phyloP scores from a whole-genome alignment of 2,888 invertebrate species.

The Geotrupes spiniger region DNA sequence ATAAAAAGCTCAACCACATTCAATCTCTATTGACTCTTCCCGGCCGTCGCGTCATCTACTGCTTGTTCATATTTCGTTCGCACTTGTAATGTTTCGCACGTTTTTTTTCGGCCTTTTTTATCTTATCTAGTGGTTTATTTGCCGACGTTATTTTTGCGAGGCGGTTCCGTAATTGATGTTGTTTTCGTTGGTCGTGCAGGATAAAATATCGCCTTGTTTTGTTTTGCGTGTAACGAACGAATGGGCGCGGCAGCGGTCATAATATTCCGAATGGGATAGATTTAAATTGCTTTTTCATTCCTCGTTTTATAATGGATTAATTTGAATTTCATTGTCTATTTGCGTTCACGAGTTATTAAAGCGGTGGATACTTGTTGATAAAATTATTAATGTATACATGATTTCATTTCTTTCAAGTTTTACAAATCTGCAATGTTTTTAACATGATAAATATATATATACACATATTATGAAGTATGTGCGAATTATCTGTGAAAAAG shows the following conservation, averaged over 20 bases:
- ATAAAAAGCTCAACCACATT: conserved; percentile 49
- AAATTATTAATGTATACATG: no score
- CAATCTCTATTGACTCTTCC: conserved; percentile 35
- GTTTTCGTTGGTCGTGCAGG: no score
- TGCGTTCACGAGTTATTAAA: no score
- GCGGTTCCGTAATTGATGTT: conserved; percentile 4
- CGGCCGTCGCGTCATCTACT: conserved; percentile 11
- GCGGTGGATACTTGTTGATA: no score
- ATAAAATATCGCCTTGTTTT: no score
- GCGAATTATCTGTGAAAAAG: no score
- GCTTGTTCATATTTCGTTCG: not conserved
- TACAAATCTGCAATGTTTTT: no score
- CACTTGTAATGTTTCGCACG: conserved; percentile 9
- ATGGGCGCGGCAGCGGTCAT: conserved; percentile 6
- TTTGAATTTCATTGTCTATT: no score
- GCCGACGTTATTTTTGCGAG: conserved; percentile 12
- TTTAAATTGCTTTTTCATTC: conserved; percentile 24
- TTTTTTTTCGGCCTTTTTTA: conserved; percentile 16
- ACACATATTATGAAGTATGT: no score
- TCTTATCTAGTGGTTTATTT: conserved; percentile 17
- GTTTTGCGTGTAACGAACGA: not conserved
- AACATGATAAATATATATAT: no score
- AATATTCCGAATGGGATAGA: conserved; percentile 17
- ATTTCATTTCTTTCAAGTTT: no score
- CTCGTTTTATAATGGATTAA: conserved; percentile 4